Base-by-base conservation (phyloP, 1,140 invertebrate genomes). In the Parapsyche elsis region DNA sequence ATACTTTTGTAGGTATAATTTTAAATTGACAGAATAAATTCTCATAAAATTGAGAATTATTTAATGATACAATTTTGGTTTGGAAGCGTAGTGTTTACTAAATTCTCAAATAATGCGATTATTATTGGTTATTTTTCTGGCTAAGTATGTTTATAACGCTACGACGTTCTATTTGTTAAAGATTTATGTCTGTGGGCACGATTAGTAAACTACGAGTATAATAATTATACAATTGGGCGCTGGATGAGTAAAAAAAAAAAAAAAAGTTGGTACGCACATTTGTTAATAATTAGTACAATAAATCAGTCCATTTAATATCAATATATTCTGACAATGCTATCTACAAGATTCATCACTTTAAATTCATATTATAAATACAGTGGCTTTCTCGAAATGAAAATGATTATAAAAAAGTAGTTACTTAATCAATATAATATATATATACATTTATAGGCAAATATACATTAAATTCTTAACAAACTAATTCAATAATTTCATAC, bases 221-320 rank as follows among this genome's bases (percentile, higher is more conserved):
- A 38, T 38, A 38, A 38, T 38, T 38, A 38, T 38, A 38, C 30
- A 7, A 38, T 38, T 38, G 30, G 30, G 30, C 30, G 30, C 1
- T 38, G 30, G 30, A 38, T 38, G 30, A 38, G 30, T 38, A 38
- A 38, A 38, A 38, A 38, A 38, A 38, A 38, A 2, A 26, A 67
- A 67, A 67, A 26, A 83, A 76, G 81, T 80, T 73, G 70, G 70
- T 75, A 79, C 80, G 64, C 49, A 83, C 71, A 81, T 80, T 83
- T 81, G 75, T 71, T 26, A 26, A 49, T 80, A 83, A 77, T 79
- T 83, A 78, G 61, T 46, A 45, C 59, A 71, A 83, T 81, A 83
- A 81, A 83, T 83, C 82, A 83, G 82, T 83, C 82, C 82, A 81
- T 79, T 83, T 83, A 83, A 83, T 80, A 75, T 83, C 81, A 81